These are phyloP conservation scores for Chironomus tentans DNA, from an alignment of 2,888 invertebrate genomes.

Conservation along the genomic window DNA sequence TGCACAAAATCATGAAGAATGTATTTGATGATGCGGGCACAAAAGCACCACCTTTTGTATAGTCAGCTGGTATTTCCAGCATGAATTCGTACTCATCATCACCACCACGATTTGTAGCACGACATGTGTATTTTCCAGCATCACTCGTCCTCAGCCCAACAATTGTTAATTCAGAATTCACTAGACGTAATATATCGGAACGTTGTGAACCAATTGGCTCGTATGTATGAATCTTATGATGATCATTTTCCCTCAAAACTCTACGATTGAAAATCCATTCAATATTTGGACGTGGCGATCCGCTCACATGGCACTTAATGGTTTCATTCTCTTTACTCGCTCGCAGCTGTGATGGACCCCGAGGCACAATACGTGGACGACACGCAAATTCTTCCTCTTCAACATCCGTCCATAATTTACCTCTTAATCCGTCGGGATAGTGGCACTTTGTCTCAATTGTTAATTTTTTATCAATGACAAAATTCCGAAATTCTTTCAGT, in stretches of 20 bases:
- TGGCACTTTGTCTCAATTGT: constrained; percentile 64
- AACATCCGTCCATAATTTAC: constrained; percentile 63
- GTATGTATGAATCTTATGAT: constrained; percentile 33
- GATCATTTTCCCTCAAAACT: constrained; percentile 33
- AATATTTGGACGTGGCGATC: constrained; percentile 66
- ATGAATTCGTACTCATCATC: constrained; percentile 66
- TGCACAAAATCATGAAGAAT: constrained; percentile 44
- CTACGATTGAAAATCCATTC: constrained; percentile 62
- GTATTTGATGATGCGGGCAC: constrained; percentile 33
- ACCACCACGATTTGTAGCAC: constrained; percentile 75
- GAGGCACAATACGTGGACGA: constrained; percentile 63
- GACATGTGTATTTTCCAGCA: constrained; percentile 66
- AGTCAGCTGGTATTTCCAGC: constrained; percentile 45
- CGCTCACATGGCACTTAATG: constrained; percentile 63
- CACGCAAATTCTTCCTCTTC: constrained; percentile 71
- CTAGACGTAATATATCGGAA: constrained; percentile 32
- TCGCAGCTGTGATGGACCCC: constrained; percentile 50
- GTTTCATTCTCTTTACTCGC: constrained; percentile 59
- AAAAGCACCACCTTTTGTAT: constrained; percentile 31
- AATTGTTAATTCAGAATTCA: constrained; percentile 52
- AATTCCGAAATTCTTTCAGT: constrained; percentile 67
- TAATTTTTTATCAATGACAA: constrained; percentile 61
- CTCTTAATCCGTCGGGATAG: constrained; percentile 58
- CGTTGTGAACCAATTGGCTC: constrained; percentile 35
- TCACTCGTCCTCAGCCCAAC: constrained; percentile 53